These are phyloP conservation scores for Sympetrum striolatum DNA, from an alignment of 2,888 invertebrate species.

Conservation along the genomic window DNA sequence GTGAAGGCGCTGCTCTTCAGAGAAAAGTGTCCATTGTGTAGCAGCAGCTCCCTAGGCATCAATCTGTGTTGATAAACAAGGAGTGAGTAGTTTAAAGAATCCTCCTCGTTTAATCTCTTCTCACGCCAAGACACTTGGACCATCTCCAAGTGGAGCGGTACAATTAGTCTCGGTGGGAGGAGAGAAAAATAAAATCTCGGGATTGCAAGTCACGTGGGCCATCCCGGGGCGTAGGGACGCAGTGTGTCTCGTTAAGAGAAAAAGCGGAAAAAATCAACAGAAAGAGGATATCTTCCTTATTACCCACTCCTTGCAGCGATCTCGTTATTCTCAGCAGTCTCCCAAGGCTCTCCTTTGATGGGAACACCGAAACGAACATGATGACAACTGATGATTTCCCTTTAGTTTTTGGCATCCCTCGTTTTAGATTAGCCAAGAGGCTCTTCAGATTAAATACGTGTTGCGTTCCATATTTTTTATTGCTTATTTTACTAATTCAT, in stretches of 20 bases:
- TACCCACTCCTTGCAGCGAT: background rate
- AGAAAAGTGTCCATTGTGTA: no score
- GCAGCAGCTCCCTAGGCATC: background rate
- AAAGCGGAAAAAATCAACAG: background rate
- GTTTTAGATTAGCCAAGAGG: background rate
- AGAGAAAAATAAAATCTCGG: background rate
- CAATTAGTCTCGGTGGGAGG: background rate
- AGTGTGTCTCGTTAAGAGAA: background rate
- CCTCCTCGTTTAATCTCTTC: background rate
- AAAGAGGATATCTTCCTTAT: background rate
- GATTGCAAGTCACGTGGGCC: background rate
- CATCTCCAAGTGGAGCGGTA: background rate
- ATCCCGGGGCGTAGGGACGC: background rate
- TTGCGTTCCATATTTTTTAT: no score
- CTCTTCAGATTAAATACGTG: no score
- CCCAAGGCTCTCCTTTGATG: background rate
- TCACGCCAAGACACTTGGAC: background rate
- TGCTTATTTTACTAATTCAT: no score
- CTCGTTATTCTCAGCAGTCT: background rate
- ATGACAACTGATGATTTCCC: background rate
- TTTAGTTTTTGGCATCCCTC: background rate
- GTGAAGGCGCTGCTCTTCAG: no score
- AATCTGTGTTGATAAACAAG: background rate
- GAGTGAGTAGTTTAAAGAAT: background rate
- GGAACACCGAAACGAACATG: background rate